Conservation (phyloP, 2,888 invertebrate species). For the Tethea ocularis region DNA sequence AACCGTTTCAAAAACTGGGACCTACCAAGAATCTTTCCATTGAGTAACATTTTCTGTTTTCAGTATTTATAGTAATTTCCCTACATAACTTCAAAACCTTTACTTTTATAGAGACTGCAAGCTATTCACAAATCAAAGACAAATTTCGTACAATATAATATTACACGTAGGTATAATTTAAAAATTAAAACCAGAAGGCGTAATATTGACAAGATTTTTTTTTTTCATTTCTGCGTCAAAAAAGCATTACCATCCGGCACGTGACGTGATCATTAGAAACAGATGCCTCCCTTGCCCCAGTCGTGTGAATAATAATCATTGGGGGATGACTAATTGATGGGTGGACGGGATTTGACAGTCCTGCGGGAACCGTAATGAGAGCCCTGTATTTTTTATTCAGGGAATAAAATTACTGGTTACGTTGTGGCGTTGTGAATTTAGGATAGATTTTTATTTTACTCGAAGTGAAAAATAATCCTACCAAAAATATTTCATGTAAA, state of each 20-base stretch:
- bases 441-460: background rate
- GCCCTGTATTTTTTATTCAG: background rate
- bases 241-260: constrained; percentile 32
- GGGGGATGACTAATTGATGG: constrained; percentile 55
- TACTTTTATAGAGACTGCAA: no score
- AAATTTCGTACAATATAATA: no score
- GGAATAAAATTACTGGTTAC: background rate
- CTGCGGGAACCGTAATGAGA: constrained; percentile 6
- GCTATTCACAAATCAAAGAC: no score
- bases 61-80: no score
- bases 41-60: no score
- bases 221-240: constrained; percentile 2
- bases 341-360: constrained; percentile 29
- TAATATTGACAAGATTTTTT: background rate
- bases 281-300: constrained; percentile 49
- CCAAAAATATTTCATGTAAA: no score
- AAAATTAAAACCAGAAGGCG: background rate
- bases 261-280: constrained; percentile 65
- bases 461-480: no score
- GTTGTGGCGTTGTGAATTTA: background rate
- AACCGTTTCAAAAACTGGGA: no score
- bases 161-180: no score
- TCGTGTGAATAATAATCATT: constrained; percentile 57
- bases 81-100: no score
- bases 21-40: no score